Conservation (phyloP, 2,113 vertebrate genomes). For the Neopipo cinnamomea region DNA sequence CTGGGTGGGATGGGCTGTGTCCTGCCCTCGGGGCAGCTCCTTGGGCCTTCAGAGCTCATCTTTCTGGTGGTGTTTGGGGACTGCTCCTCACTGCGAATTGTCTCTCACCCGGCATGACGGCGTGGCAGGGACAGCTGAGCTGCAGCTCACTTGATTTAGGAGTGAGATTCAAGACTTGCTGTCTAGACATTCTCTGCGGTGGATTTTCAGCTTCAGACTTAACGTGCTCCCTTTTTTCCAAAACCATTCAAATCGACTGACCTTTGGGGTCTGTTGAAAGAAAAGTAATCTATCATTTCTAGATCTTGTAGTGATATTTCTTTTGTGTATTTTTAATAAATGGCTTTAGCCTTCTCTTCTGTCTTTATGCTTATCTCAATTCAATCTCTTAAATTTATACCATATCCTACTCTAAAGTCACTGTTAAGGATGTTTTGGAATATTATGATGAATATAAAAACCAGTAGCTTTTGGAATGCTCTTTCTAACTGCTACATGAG, state of each 20-base stretch:
- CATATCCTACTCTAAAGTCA: neutral
- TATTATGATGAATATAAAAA: neutral
- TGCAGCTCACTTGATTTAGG: conserved; percentile 48
- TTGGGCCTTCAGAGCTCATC: neutral
- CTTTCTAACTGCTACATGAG: neutral
- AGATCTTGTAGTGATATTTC: neutral
- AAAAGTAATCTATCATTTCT: neutral
- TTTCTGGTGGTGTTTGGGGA: neutral
- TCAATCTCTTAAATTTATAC: neutral
- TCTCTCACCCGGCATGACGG: neutral
- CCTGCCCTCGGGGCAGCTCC: neutral
- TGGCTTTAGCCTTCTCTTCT: neutral
- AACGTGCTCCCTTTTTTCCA: neutral
- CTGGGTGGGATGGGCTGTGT: neutral
- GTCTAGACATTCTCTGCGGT: conserved; percentile 48
- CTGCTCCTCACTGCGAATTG: neutral
- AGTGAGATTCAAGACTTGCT: neutral
- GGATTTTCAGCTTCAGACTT: conserved; percentile 48
- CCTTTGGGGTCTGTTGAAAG: neutral
- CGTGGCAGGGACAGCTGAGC: neutral
- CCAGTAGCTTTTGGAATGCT: neutral
- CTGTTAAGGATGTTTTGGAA: neutral
- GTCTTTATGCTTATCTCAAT: conserved; percentile 5
- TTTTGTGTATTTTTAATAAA: neutral
- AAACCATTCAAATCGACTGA: neutral